Base-by-base conservation (phyloP, 2,797 vertebrate genomes). In the Ataeniobius toweri region DNA sequence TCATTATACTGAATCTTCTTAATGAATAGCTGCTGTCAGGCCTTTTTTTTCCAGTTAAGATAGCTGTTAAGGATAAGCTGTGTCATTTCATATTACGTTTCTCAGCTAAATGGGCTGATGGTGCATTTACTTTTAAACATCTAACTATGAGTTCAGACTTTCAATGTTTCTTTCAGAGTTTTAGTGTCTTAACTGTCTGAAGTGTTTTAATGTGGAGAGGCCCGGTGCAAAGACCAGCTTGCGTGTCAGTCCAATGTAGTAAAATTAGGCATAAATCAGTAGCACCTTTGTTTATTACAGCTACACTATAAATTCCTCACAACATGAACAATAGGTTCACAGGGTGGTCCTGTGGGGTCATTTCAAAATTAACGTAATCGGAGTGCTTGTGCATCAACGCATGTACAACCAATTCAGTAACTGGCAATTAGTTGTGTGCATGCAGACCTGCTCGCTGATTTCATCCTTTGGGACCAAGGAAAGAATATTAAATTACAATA, bases 11-110 rank as follows among this genome's bases (percentile, higher is more conserved):
- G 12, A 44, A 72, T 76, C 59, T 28, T 56, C 6, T 24, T 56
- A 56, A 56, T 56, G 55, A 56, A 56, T 56, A 1, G 12, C 10
- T 41, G 31, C 50, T 78, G 73, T 69, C 63, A 39, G 18, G 12
- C 4, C 1, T 36, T 56, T 55, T 24, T 75, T 16, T 72, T 78
- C 2, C 10, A 48, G 31, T 51, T 69, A n/a, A 48, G 36, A 71
- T 74, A 69, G 24, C 31, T n/a, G 24, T 9, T 7, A 77, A 46
- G 55, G 39, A 77, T 74, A 44, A 73, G 24, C 14, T n/a, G 24
- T 63, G 26, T 28, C 28, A 63, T 48, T 83, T 59, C 28, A 71
- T 20, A 80, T 72, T 76, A 26, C 58, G 76, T 59, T 20, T 5
- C 58, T 68, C 55, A 36, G 51, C n/a, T 58, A 13, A 13, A 56